Base-by-base conservation (phyloP, 2,888 invertebrate genomes). In the Tenthredo mesomela region DNA sequence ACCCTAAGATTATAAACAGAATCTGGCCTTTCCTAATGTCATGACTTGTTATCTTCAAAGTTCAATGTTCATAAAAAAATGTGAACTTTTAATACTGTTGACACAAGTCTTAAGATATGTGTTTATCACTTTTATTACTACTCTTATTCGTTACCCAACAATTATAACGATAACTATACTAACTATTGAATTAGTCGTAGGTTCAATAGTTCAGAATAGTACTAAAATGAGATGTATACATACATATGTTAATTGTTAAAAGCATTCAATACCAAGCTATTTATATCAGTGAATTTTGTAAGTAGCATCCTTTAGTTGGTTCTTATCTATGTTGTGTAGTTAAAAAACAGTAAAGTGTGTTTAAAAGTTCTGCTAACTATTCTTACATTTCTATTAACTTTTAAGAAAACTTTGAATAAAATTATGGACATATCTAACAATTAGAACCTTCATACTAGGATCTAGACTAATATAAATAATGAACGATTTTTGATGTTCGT, bases 61-160 rank as follows among this genome's bases (percentile, higher is more conserved):
- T 29, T 50, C 40, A 43, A 61, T 15, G 7, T 80, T 61, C 21
- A 80, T 61, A 10, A 58, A 1, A 58, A 29, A 15, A 33, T 58
- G 3, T 58, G 37, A 58, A 78, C 54, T 33, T 78, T 37, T 78
- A 78, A 78, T 78, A 58, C 58, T 58, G 58, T 65, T 12, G 54
- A 77, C 33, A 77, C 4, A 33, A 33, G 33, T 33, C 33, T 2
- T 80, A 25, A 61, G n/a, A 25, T 5, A 65, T 25, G 9, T 40
- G 61, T 61, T n/a, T 10, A 61, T 50, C 21, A 25, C 43, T 77
- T 54, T 1, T 15, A 21, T 37, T 2, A 1, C 10, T 2, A 1
- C 10, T 61, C 4, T 58, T 15, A 58, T 61, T 37, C n/a, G 7
- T 37, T 37, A 80, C 21, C 61, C 2, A 40, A 61, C 54, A 37